Evolutionary conservation across 1,140 invertebrate genomes (phyloP), one percentile per base, ranked within the genome.

Genomic region (Macrobrachium rosenbergii): DNA sequence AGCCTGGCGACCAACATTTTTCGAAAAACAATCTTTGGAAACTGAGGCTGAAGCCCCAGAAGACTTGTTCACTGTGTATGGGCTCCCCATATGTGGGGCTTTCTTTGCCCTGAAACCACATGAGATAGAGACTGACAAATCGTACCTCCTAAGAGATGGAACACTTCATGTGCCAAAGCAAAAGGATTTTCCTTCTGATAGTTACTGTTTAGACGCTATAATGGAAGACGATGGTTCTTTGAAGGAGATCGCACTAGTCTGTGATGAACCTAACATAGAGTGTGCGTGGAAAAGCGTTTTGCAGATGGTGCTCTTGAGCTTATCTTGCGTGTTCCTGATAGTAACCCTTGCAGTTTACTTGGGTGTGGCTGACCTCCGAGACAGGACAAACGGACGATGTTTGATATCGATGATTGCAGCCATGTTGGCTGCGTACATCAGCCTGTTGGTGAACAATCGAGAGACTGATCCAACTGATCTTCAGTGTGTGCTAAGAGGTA

Each of bases 361-460:
- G 10, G 72, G 81, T n/a, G 87, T 88, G 52, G 75, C 80, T 2
- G 87, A 88, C 69, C 80, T 88, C 10, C 16, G 87, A 63, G 82
- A 88, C 72, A 64, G 76, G 6, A 84, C 75, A 11, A 63, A 84
- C 8, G 83, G 83, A 21, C 87, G 87, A 5, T 88, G 87, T 72
- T 80, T 88, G 21, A 80, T 88, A 23, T 88, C 87, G 5, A 77
- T 83, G 73, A 80, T 88, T 69, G 59, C 79, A 8, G 87, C 87
- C 28, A 82, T 88, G 79, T 58, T 88, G 5, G 37, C 79, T 10
- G 23, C 87, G 5, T 82, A 82, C 28, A 72, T 80, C 69, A 69
- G 45, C 58, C 19, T 79, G 17, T 45, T 77, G 23, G 21, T 63
- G 58, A 73, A 63, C 10, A 37, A 78, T 11, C 23, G 52, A 60